Conservation (phyloP, 2,113 vertebrate genomes). For the Caranx ignobilis region DNA sequence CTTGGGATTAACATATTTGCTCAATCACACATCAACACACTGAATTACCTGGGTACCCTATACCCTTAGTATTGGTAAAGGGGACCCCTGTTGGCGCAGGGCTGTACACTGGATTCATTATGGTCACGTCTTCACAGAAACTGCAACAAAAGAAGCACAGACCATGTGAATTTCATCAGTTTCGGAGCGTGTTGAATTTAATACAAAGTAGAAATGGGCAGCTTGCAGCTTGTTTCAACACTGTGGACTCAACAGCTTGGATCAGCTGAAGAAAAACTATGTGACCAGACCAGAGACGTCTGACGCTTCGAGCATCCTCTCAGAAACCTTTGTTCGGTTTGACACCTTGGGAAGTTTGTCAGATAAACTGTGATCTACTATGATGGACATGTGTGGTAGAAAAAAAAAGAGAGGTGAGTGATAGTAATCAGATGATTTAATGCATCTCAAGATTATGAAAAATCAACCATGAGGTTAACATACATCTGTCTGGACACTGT, state of each 20-base stretch:
- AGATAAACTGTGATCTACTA: too few relatives aligned
- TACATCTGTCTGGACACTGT: too few relatives aligned
- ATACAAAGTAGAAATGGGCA: not conserved
- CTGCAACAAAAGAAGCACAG: slow-evolving; percentile 52
- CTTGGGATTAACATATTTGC: not conserved
- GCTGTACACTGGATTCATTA: slow-evolving; percentile 98
- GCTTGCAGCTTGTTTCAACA: too few relatives aligned
- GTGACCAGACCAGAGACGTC: too few relatives aligned
- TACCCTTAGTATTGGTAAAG: slow-evolving; percentile 96
- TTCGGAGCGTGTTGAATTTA: not conserved
- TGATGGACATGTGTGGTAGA: too few relatives aligned
- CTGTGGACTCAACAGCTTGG: too few relatives aligned
- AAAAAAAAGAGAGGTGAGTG: too few relatives aligned
- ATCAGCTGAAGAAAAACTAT: too few relatives aligned
- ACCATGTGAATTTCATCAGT: not conserved
- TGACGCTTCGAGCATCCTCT: too few relatives aligned
- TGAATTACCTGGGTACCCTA: slow-evolving; percentile 94
- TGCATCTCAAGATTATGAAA: not conserved
- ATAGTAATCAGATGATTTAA: too few relatives aligned
- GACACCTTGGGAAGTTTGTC: too few relatives aligned
- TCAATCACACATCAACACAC: not conserved
- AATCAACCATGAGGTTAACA: not conserved
- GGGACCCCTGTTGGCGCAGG: slow-evolving; percentile 96
- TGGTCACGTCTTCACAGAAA: slow-evolving; percentile 75
- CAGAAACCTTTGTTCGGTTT: too few relatives aligned